Evolutionary conservation across 2,888 invertebrate genomes (phyloP).

Genomic region (Eristalinus sepulchralis): DNA sequence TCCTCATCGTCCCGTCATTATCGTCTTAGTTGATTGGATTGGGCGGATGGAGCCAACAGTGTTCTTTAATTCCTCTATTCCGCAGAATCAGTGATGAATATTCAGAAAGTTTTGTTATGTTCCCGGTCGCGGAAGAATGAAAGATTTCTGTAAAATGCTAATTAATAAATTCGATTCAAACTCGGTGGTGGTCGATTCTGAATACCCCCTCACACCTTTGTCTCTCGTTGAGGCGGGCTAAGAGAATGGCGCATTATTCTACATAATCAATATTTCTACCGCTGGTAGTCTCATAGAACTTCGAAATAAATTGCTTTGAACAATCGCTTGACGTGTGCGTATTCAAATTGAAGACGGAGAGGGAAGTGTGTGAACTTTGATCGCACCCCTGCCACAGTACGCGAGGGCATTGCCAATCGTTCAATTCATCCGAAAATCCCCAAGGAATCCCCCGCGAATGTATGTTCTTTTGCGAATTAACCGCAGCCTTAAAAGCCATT

Average conservation of each 20-base stretch:
- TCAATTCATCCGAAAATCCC: slow-evolving; percentile 50
- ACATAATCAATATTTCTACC: slow-evolving; percentile 26
- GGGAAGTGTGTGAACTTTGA: slow-evolving; percentile 57
- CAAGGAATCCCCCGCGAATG: slow-evolving; percentile 23
- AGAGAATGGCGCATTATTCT: not conserved
- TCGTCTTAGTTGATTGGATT: slow-evolving; percentile 48
- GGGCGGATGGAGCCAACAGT: not conserved
- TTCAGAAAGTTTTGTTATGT: slow-evolving; percentile 68
- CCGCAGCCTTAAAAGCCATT: slow-evolving; percentile 67
- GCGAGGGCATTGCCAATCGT: slow-evolving; percentile 42
- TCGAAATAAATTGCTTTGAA: slow-evolving; percentile 38
- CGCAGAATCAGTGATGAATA: slow-evolving; percentile 63
- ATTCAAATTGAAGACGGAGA: slow-evolving; percentile 41
- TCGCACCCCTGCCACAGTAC: slow-evolving; percentile 8
- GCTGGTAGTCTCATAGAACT: not conserved
- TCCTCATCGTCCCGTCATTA: not conserved
- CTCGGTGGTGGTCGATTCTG: slow-evolving; percentile 47
- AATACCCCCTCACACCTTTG: not conserved
- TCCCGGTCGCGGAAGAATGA: slow-evolving; percentile 39
- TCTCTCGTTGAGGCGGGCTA: not conserved
- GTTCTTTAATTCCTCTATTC: slow-evolving; percentile 52
- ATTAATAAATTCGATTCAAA: slow-evolving; percentile 69
- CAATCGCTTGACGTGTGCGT: slow-evolving; percentile 42
- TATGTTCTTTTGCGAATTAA: slow-evolving; percentile 54
- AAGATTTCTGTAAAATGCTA: slow-evolving; percentile 69